Conservation (phyloP, 2,113 vertebrate genomes). For the Rousettus leschenaultii region DNA sequence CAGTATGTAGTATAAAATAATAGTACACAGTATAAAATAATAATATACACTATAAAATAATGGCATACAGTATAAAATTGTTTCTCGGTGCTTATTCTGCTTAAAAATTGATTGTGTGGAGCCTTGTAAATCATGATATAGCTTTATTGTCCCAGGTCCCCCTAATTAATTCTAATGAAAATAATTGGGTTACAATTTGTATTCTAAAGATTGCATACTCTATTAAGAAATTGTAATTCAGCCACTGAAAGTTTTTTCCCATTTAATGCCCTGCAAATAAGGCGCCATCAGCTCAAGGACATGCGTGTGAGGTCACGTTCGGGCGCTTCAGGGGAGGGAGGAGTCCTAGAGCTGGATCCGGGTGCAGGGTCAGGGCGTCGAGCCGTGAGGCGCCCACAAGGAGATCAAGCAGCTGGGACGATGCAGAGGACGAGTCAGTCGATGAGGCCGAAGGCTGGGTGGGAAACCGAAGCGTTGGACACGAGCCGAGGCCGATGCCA, state of each 20-base stretch:
- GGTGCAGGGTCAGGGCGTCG: fast-evolving
- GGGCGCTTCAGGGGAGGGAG: neutral
- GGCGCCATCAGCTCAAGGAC: neutral
- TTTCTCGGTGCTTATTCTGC: neutral
- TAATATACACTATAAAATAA: too few species aligned
- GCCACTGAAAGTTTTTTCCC: neutral
- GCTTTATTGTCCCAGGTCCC: neutral
- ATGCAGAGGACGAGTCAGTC: fast-evolving
- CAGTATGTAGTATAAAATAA: too few species aligned
- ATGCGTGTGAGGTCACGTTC: fast-evolving
- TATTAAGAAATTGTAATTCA: neutral
- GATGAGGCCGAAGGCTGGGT: fast-evolving
- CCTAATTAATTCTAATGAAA: neutral
- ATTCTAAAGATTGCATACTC: neutral
- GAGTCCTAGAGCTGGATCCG: fast-evolving
- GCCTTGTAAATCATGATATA: too few species aligned
- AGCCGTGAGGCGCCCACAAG: fast-evolving
- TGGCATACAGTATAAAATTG: neutral
- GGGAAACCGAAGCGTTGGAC: neutral
- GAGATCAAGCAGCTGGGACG: fast-evolving
- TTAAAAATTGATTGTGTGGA: neutral
- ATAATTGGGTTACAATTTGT: neutral
- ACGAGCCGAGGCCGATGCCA: neutral
- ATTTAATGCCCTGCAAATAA: neutral
- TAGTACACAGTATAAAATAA: too few species aligned